phyloP scores from a whole-genome alignment of 2,888 invertebrate genomes.

The Thereva unica region DNA sequence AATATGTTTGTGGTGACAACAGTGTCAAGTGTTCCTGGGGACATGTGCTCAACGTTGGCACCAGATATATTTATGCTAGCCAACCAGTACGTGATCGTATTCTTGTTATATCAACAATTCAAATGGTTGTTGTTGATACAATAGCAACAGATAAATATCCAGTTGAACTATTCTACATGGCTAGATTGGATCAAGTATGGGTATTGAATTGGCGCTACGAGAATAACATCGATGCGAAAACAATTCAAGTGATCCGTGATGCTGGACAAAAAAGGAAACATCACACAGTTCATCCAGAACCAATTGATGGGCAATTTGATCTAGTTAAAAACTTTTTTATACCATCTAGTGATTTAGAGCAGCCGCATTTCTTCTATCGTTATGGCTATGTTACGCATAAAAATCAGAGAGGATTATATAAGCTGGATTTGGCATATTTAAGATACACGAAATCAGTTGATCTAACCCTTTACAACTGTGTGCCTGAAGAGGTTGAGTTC shows the following conservation, averaged over 20 bases:
- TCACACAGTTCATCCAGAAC: slow-evolving; percentile 73
- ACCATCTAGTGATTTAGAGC: slow-evolving; percentile 64
- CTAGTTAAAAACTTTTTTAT: slow-evolving; percentile 68
- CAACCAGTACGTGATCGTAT: slow-evolving; percentile 73
- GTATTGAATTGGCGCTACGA: slow-evolving; percentile 63
- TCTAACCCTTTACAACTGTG: slow-evolving; percentile 72
- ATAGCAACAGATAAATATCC: slow-evolving; percentile 74
- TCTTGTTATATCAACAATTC: slow-evolving; percentile 71
- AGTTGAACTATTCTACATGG: slow-evolving; percentile 70
- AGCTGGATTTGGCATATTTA: slow-evolving; percentile 72
- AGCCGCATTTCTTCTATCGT: slow-evolving; percentile 63
- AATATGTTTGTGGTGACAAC: slow-evolving; percentile 73
- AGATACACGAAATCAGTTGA: slow-evolving; percentile 73
- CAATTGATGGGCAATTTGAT: slow-evolving; percentile 76
- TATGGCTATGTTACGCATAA: slow-evolving; percentile 76
- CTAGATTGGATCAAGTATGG: slow-evolving; percentile 75
- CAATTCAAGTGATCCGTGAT: slow-evolving; percentile 67
- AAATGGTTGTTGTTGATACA: slow-evolving; percentile 72
- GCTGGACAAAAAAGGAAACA: slow-evolving; percentile 73
- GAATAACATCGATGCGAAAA: slow-evolving; percentile 39
- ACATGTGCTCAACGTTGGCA: slow-evolving; percentile 70
- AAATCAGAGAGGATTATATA: slow-evolving; percentile 73
- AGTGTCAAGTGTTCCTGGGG: slow-evolving; percentile 73
- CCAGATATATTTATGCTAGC: slow-evolving; percentile 72
- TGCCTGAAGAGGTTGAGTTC: slow-evolving; percentile 70